Base-by-base conservation (phyloP, 2,888 invertebrate species). In the Dasypogon diadema region DNA sequence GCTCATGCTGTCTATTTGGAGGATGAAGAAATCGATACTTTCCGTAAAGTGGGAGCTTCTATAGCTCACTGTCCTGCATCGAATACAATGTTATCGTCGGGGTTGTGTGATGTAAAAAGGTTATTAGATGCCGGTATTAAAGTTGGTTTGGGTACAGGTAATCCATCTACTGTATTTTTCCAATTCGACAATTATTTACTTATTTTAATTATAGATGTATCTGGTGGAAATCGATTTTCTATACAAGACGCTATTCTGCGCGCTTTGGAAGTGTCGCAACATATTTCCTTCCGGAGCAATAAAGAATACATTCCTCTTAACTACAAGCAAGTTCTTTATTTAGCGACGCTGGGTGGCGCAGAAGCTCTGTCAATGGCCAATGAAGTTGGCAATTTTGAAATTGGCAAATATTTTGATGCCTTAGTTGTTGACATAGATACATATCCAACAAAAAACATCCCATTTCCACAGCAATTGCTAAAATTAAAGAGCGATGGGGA, bases 41-140 rank as follows among this genome's bases (percentile, higher is more conserved):
- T 97, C 16, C 87, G 88, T 18, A 79, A 87, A 22, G 88, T 89
- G 73, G 90, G 90, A 0, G 89, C 91, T 1, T 89, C 93, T 0
- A 85, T 97, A 5, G 91, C 94, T 0, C 97, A 97, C 83, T 97
- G 97, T 82, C 95, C 97, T 0, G 91, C 92, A 37, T 96, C 96
- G 1, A 97, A 97, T 85, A 92, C 91, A 0, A 90, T 91, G 79
- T 87, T 97, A 46, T 88, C 88, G 80, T 96, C 96, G 12, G 97
- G 97, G 0, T 82, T 94, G 1, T 95, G 96, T 82, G 93, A 95
- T 81, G 91, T 95, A 0, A 87, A 89, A 76, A 89, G 89, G 73
- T 85, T 95, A 10, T 84, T 91, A 42, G 83, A 89, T 10, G 87
- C 87, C 56, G 90, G 91, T 2, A 84, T 97, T 21, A 92, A 89